phyloP scores from a whole-genome alignment of 2,113 vertebrate species.

The Cisticola juncidis region DNA sequence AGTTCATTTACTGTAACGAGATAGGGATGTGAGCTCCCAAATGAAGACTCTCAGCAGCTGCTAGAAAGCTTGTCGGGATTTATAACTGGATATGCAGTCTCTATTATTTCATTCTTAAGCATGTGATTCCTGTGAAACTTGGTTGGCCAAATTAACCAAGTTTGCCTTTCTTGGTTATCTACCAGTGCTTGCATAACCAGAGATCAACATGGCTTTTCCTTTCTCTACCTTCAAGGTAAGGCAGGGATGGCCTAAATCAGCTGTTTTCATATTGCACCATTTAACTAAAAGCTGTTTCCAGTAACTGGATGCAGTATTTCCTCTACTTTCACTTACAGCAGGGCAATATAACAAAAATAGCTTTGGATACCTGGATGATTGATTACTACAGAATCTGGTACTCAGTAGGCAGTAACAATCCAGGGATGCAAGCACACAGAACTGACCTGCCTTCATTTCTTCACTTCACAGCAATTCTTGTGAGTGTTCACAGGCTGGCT shows the following conservation, averaged over 20 bases:
- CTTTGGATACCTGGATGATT: not conserved
- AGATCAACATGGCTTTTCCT: not conserved
- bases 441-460: not conserved
- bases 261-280: not conserved
- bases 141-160: not conserved
- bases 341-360: not conserved
- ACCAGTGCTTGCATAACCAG: not conserved
- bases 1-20: not conserved
- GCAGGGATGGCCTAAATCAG: not conserved
- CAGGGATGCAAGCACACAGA: not conserved
- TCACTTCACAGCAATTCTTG: not conserved
- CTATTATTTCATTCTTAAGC: not conserved
- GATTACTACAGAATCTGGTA: not conserved
- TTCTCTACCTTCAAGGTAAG: not conserved
- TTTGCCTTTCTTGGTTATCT: not conserved
- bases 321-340: not conserved
- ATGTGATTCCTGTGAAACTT: not conserved
- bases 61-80: not conserved
- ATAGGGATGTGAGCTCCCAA: not conserved
- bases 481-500: not conserved
- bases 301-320: not conserved
- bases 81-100: not conserved
- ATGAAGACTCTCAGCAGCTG: not conserved
- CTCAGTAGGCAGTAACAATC: fast-evolving
- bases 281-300: not conserved